Conservation (phyloP, 2,888 invertebrate species). For the Melanostoma scalare region DNA sequence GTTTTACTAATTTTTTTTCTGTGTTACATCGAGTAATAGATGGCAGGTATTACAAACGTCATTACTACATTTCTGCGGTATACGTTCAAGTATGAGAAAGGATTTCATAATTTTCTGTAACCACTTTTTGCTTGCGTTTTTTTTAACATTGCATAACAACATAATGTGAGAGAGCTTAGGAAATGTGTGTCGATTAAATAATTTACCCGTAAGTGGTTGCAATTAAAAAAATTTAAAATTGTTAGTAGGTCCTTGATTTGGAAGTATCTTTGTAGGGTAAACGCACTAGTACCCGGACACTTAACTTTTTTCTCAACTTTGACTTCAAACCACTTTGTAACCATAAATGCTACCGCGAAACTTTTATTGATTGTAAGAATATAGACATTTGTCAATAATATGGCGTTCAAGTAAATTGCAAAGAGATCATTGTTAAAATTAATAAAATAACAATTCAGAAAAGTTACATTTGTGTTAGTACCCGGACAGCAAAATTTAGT, state of each 20-base stretch:
- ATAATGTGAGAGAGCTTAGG: conserved; percentile 23
- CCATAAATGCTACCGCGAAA: no score
- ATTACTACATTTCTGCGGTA: conserved; percentile 47
- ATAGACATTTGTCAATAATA: no score
- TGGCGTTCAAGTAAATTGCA: no score
- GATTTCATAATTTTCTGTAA: conserved; percentile 55
- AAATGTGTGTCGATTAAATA: conserved; percentile 30
- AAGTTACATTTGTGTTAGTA: no score
- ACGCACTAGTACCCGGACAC: background rate
- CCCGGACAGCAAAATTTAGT: no score
- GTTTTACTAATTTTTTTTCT: conserved; percentile 17
- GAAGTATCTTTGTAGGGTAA: conserved; percentile 14
- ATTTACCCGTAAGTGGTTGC: conserved; percentile 5
- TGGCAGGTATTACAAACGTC: conserved; percentile 61
- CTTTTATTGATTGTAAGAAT: no score
- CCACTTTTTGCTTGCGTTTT: conserved; percentile 32
- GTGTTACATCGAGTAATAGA: conserved; percentile 40
- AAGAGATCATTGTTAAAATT: no score
- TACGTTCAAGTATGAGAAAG: conserved; percentile 50
- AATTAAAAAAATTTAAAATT: conserved; percentile 8
- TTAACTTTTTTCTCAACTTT: no score
- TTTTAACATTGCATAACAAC: conserved; percentile 38
- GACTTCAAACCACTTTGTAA: no score
- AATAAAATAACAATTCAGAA: no score
- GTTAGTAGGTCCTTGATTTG: conserved; percentile 40